Base-by-base conservation (phyloP, 2,888 invertebrate genomes). In the Dynastes hyllus region DNA sequence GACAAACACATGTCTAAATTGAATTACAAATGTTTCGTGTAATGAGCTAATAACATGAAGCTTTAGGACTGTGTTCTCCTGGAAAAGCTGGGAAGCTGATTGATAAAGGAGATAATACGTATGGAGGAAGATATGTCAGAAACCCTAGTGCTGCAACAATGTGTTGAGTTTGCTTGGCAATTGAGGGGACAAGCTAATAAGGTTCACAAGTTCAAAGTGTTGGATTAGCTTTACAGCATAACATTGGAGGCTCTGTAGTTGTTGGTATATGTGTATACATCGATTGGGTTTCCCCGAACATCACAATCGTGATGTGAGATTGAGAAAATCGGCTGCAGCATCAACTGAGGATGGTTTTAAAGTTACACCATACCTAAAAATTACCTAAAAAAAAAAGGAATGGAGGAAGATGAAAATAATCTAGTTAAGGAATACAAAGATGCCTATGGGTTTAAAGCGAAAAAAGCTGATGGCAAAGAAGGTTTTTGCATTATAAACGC, bases 11-110 rank as follows among this genome's bases (percentile, higher is more conserved):
- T 86, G 95, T 98, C 1, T 94, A 98, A 89, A 93, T 99, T 5
- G 99, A 99, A 88, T 91, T 99, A 37, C 99, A 22, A 1, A 99
- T 85, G 99, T 99, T 89, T 97, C 98, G 5, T 95, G 97, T 5
- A 99, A 99, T 88, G 99, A 99, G 88, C 90, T 99, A 82, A 95
- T 99, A 77, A 98, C 98, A 99, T 85, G 99, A 99, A 90, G 98
- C 98, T 0, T 91, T 99, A 27, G 98, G 98, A 65, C 90, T 98
- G 5, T 99, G 98, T 87, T 92, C 93, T 13, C 94, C 93, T 83
- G 98, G 98, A 27, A 94, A 97, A 89, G 99, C 96, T 0, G 97
- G 95, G 11, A 95, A 96, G 85, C 92, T 99, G 81, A 93, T 99
- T 81, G 99, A 99, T 88, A 92, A 94, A 4, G 97, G 97, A 0